Percentiles rank a stretch among this genome's conserved stretches.
phyloP scores from a whole-genome alignment of 35 echinoderm and acorn worm species.

The Patiria miniata region DNA sequence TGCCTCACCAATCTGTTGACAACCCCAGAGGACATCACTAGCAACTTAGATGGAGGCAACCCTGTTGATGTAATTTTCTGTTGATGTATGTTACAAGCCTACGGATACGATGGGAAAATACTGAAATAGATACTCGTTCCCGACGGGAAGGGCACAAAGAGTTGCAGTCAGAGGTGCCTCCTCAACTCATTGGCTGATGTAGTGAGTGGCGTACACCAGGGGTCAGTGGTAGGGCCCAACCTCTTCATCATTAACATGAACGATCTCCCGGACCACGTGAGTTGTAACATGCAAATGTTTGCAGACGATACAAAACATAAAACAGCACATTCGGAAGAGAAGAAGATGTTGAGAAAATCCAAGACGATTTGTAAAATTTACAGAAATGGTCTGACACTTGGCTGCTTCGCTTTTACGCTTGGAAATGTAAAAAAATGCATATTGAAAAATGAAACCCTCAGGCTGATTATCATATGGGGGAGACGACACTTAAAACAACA shows the following conservation, averaged over 20 bases:
- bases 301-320: slow-evolving; percentile 48
- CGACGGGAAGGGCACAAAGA: slow-evolving; percentile 39
- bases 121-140: slow-evolving; percentile 50
- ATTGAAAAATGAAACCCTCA: slow-evolving; percentile 22
- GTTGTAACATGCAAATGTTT: slow-evolving; percentile 40
- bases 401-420: slow-evolving; percentile 35
- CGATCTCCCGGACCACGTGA: slow-evolving; percentile 43
- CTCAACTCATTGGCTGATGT: slow-evolving; percentile 37
- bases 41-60: too few species aligned
- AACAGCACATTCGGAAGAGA: background rate
- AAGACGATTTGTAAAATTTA: slow-evolving; percentile 37
- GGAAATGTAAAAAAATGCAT: slow-evolving; percentile 61
- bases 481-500: too few species aligned
- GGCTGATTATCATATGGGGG: too few species aligned
- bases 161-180: slow-evolving; percentile 38
- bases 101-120: slow-evolving; percentile 48
- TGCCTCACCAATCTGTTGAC: slow-evolving; percentile 39
- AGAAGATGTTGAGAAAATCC: slow-evolving; percentile 10
- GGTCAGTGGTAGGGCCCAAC: slow-evolving; percentile 44
- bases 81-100: slow-evolving; percentile 47
- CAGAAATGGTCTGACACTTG: slow-evolving; percentile 42
- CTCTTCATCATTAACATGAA: slow-evolving; percentile 55
- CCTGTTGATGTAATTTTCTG: too few species aligned
- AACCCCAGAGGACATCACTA: too few species aligned
- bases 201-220: slow-evolving; percentile 51